phyloP scores from a whole-genome alignment of 1,140 invertebrate species.

The Bombus difficillimus region DNA sequence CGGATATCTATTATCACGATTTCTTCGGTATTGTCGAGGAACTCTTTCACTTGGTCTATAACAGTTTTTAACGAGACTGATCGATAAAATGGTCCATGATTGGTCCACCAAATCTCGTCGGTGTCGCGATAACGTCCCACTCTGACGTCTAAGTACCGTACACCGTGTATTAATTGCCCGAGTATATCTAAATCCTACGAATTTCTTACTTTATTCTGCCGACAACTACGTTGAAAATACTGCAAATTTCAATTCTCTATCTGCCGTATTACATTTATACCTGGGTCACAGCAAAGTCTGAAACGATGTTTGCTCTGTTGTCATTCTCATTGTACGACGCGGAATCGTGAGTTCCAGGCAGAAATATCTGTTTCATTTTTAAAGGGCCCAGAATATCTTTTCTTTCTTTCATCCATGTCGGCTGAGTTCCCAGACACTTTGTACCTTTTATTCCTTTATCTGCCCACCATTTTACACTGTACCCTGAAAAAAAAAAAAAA shows the following conservation, averaged over 20 bases:
- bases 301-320: conserved; percentile 76
- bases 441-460: conserved; percentile 69
- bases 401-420: conserved; percentile 85
- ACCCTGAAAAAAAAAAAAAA: conserved; percentile 53
- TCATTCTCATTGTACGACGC: conserved; percentile 82
- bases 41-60: conserved; percentile 83
- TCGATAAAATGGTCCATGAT: conserved; percentile 83
- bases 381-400: conserved; percentile 75
- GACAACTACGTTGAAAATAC: no score
- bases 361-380: conserved; percentile 82
- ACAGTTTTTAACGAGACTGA: conserved; percentile 81
- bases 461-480: conserved; percentile 64
- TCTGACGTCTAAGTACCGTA: conserved; percentile 85
- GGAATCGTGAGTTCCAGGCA: conserved; percentile 87
- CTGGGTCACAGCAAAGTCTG: conserved; percentile 83
- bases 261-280: conserved; percentile 72
- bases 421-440: conserved; percentile 82
- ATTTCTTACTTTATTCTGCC: not conserved
- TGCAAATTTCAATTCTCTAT: not conserved
- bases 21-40: conserved; percentile 85
- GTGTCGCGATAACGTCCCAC: conserved; percentile 82
- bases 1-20: conserved; percentile 87
- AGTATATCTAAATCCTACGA: conserved; percentile 84
- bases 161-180: conserved; percentile 84
- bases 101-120: conserved; percentile 82